Percentiles rank a stretch among this genome's conserved stretches.
Conservation (phyloP, 2,888 invertebrate species). For the Acrobeloides nanus region DNA sequence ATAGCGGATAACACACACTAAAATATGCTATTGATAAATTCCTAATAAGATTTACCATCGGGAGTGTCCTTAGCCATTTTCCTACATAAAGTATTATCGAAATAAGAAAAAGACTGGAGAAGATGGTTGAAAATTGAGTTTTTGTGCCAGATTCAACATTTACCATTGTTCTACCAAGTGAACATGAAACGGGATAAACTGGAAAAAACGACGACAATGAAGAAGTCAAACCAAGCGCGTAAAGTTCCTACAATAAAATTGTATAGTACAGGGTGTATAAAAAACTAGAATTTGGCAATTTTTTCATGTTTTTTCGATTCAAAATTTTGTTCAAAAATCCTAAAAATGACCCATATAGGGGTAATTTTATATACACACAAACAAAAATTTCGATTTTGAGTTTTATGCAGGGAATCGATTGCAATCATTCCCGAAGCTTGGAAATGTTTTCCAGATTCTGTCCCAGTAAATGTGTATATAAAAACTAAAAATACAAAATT, state of each 20-base stretch:
- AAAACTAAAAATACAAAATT: too few species aligned
- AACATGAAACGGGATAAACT: conserved; percentile 57
- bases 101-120: conserved; percentile 70
- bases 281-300: too few species aligned
- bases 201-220: conserved; percentile 62
- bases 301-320: too few species aligned
- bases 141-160: conserved; percentile 78
- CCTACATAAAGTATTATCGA: conserved; percentile 76
- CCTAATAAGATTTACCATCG: conserved; percentile 61
- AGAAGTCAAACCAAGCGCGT: conserved; percentile 59
- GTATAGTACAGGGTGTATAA: too few species aligned
- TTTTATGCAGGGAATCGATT: too few species aligned
- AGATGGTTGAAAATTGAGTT: conserved; percentile 69
- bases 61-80: conserved; percentile 72
- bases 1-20: conserved; percentile 73
- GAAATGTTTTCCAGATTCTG: too few species aligned
- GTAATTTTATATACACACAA: too few species aligned
- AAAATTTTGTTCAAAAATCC: too few species aligned
- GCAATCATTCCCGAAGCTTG: too few species aligned
- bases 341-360: too few species aligned
- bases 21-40: conserved; percentile 15
- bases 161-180: conserved; percentile 62
- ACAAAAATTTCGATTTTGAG: too few species aligned
- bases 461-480: too few species aligned
- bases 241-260: conserved; percentile 51